Percentiles rank a stretch among this genome's conserved stretches.
These are phyloP conservation scores for Cryptomyrus ogoouensis DNA, from an alignment of 2,113 vertebrate species.

Conservation along the genomic window DNA sequence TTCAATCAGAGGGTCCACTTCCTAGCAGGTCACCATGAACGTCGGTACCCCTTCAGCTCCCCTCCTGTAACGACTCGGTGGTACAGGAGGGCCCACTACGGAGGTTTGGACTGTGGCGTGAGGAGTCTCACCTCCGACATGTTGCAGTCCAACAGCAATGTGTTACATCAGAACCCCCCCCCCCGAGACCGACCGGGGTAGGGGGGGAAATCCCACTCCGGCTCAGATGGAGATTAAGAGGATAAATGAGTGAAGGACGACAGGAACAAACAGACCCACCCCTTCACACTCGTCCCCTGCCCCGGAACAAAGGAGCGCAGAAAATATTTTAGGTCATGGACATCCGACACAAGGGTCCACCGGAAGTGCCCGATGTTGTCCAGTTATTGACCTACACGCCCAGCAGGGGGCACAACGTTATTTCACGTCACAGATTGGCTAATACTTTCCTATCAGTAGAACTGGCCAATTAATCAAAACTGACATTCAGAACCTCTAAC, in stretches of 20 bases:
- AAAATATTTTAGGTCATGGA: background rate
- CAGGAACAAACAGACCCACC: background rate
- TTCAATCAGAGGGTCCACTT: background rate
- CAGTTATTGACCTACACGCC: background rate
- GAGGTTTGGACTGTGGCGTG: background rate
- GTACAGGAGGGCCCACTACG: too few species aligned
- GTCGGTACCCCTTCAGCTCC: background rate
- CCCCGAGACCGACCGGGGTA: background rate
- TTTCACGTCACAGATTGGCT: background rate
- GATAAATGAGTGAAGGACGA: background rate
- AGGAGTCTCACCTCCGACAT: background rate
- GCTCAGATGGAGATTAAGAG: constrained; percentile 6
- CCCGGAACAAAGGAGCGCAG: background rate
- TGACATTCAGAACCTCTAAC: too few species aligned
- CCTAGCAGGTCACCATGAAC: background rate
- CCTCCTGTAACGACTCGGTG: background rate
- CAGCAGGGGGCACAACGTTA: background rate
- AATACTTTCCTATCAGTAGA: background rate
- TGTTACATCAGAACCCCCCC: background rate
- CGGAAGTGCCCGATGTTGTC: background rate
- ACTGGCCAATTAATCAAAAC: too few species aligned
- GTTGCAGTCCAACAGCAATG: background rate
- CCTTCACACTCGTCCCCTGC: background rate
- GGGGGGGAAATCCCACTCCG: background rate
- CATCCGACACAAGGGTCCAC: background rate